Conservation (phyloP, 23 tunicate species). For the Ascidia mentula region DNA sequence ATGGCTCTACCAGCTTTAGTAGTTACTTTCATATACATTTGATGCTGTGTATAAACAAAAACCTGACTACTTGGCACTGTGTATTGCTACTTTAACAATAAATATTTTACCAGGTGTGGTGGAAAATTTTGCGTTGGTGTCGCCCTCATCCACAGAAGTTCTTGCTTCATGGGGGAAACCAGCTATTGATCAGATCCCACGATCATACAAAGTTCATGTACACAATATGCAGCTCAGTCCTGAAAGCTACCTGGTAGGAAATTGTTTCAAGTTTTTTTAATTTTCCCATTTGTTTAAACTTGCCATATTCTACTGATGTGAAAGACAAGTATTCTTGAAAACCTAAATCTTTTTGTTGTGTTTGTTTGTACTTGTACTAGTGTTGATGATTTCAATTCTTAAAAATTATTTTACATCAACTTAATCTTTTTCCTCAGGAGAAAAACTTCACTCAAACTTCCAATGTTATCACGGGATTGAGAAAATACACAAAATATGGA, state of each 20-base stretch:
- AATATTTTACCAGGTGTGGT: not conserved
- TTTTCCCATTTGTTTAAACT: no score
- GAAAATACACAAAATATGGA: conserved; percentile 29
- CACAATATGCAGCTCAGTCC: not conserved
- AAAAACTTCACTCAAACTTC: not conserved
- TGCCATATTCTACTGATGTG: no score
- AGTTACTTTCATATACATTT: not conserved
- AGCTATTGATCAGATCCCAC: not conserved
- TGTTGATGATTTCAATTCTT: no score
- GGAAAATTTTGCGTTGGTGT: not conserved
- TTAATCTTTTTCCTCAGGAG: not conserved
- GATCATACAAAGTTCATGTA: not conserved
- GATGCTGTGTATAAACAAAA: not conserved
- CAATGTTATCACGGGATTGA: conserved; percentile 11
- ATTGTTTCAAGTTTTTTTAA: no score
- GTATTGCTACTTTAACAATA: not conserved
- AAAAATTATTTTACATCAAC: no score
- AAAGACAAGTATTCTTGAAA: no score
- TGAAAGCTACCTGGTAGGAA: not conserved
- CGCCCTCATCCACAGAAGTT: not conserved
- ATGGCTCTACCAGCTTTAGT: not conserved
- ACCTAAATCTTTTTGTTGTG: no score
- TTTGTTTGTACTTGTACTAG: no score
- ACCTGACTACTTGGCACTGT: not conserved
- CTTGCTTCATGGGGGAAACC: conserved; percentile 1